These are phyloP conservation scores for Baronia brevicornis DNA, from an alignment of 2,888 invertebrate species.

Conservation along the genomic window DNA sequence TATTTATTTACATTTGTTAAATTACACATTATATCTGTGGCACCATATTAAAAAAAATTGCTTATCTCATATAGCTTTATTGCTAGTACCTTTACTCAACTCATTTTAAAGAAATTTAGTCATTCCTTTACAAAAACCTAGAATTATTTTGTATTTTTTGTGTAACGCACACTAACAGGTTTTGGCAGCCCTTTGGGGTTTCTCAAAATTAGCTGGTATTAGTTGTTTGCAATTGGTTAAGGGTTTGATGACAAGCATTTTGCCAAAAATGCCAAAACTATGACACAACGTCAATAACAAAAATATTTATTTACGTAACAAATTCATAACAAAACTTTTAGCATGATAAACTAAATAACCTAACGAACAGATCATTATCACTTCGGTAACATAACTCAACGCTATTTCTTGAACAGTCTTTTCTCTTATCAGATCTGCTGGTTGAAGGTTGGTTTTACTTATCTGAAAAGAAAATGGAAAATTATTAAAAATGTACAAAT, in stretches of 20 bases:
- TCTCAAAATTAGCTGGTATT: neutral
- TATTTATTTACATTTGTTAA: no score
- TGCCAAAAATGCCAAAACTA: neutral
- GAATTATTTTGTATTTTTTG: no score
- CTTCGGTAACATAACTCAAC: constrained; percentile 38
- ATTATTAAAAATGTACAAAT: neutral
- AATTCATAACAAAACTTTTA: constrained; percentile 32
- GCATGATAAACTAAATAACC: constrained; percentile 37
- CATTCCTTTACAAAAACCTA: no score
- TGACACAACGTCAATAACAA: neutral
- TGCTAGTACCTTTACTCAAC: no score
- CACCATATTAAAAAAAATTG: no score
- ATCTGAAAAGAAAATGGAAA: constrained; percentile 49
- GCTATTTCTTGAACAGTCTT: constrained; percentile 37
- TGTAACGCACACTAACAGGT: no score
- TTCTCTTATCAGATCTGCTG: constrained; percentile 67
- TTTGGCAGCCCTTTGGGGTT: no score
- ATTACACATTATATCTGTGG: no score
- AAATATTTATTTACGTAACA: constrained; percentile 43
- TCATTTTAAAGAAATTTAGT: no score
- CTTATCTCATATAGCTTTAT: no score
- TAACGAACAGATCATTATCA: constrained; percentile 38
- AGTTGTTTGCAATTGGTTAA: neutral
- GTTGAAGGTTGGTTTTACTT: constrained; percentile 52
- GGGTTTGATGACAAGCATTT: neutral